Base-by-base conservation (phyloP, 2,888 invertebrate species). In the Oligia fasciuncula region DNA sequence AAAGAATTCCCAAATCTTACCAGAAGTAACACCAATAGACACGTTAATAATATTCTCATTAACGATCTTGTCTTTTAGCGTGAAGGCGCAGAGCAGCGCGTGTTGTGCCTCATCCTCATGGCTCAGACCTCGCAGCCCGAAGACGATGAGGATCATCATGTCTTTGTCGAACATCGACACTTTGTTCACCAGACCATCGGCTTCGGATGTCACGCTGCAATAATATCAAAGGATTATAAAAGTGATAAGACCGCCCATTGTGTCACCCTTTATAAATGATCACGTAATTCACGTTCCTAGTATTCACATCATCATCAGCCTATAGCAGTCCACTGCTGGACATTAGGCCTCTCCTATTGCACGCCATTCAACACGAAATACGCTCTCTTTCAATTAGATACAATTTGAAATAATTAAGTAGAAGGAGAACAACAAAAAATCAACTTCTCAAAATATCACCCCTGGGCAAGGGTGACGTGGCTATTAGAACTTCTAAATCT, bases 121-220 rank as follows among this genome's bases (percentile, higher is more conserved):
- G 90, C 98, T 98, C 78, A 97, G 97, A 0, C 98, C 98, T 71
- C 98, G 97, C n/a, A 98, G 93, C 0, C 98, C 98, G 91, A 98
- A 98, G 49, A 98, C 97, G 0, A 98, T 97, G 13, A 98, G 95
- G 90, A 98, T 97, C 96, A 98, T 98, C 88, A 98, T 96, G 87
- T 98, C 98, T 94, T 98, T 98, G 91, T 98, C 98, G 90, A 98
- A 98, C 90, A 97, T 96, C 0, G 97, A 97, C 6, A 97, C 97
- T 91, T 98, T 98, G 90, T 98, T 98, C 1, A 98, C 97, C 75
- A 97, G 97, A 0, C 98, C 98, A 73, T 97, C 97, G 83, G 97
- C 95, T 23, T 94, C 93, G 51, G 93, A 93, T 0, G 97, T 97
- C 71, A 97, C 93, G 49, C 97, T 97, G 88, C 3, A 90, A 89